A percentile compares a stretch with the other conserved stretches of the same genome.
These are phyloP conservation scores for Cecidostiba fungosa DNA, from an alignment of 2,888 invertebrate genomes.

Conservation along the genomic window DNA sequence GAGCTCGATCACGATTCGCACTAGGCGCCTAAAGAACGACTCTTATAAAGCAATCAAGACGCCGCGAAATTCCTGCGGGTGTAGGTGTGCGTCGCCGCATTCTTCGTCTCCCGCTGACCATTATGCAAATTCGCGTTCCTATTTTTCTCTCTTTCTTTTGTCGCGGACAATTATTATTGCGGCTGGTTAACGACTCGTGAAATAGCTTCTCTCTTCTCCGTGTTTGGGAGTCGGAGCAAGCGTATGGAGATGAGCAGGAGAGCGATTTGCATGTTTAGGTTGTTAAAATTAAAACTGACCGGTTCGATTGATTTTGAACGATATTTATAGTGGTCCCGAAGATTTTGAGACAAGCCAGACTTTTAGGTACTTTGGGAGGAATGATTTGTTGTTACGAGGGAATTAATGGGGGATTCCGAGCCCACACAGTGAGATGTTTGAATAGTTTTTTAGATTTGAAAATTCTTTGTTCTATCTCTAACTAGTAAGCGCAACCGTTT, in stretches of 20 bases:
- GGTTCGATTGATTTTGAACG: background rate
- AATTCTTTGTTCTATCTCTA: no score
- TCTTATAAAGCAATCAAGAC: conserved; percentile 24
- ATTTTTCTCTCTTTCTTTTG: background rate
- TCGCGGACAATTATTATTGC: conserved; percentile 29
- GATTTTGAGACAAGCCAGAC: background rate
- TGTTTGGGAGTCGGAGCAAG: background rate
- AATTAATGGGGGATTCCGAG: conserved; percentile 8
- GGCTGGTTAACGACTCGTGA: conserved; percentile 30
- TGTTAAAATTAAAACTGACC: conserved; percentile 27
- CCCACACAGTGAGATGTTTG: conserved; percentile 12
- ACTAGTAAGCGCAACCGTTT: no score
- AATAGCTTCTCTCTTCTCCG: conserved; percentile 1
- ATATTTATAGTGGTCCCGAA: background rate
- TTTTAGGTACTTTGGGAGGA: background rate
- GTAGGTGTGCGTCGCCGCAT: conserved; percentile 47
- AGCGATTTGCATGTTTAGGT: conserved; percentile 27
- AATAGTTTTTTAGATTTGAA: background rate
- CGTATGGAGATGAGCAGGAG: background rate
- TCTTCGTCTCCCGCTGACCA: conserved; percentile 1
- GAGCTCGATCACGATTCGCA: background rate
- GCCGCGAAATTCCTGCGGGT: conserved; percentile 32
- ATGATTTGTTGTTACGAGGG: background rate
- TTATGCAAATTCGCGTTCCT: conserved; percentile 44
- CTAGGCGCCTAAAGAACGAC: background rate